Percentiles rank a stretch among this genome's conserved stretches.
These are phyloP conservation scores for Venturia canescens DNA, from an alignment of 1,140 invertebrate species.

Conservation along the genomic window DNA sequence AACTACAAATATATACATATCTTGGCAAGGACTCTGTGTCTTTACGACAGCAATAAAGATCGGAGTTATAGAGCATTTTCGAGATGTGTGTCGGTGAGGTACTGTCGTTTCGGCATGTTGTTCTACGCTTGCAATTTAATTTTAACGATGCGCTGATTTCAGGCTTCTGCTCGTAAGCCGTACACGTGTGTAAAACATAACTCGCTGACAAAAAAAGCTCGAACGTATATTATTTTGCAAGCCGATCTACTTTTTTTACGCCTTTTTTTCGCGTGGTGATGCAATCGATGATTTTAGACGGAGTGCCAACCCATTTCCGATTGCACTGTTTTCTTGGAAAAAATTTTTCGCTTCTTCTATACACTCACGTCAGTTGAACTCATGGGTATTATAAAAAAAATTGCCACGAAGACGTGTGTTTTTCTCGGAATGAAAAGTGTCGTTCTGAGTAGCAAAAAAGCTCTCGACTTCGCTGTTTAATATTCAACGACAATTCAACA, in stretches of 20 bases:
- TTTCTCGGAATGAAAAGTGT: background rate
- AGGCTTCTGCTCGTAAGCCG: background rate
- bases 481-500: too few relatives aligned
- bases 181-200: background rate
- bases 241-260: background rate
- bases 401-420: background rate
- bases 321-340: background rate
- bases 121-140: conserved; percentile 27
- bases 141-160: conserved; percentile 41
- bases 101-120: background rate
- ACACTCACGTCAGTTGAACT: background rate
- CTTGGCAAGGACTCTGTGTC: background rate
- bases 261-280: background rate
- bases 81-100: background rate
- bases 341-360: background rate
- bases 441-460: background rate
- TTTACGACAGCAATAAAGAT: conserved; percentile 34
- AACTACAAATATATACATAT: background rate
- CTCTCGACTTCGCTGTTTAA: background rate
- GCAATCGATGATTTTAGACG: background rate
- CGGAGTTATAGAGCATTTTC: background rate
- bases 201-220: background rate
- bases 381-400: background rate
- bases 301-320: too few relatives aligned
- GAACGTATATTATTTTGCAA: background rate